A percentile compares a stretch with the other conserved stretches of the same genome.
Conservation (phyloP, 2,797 vertebrate species). For the Amblyopsis hoosieri region DNA sequence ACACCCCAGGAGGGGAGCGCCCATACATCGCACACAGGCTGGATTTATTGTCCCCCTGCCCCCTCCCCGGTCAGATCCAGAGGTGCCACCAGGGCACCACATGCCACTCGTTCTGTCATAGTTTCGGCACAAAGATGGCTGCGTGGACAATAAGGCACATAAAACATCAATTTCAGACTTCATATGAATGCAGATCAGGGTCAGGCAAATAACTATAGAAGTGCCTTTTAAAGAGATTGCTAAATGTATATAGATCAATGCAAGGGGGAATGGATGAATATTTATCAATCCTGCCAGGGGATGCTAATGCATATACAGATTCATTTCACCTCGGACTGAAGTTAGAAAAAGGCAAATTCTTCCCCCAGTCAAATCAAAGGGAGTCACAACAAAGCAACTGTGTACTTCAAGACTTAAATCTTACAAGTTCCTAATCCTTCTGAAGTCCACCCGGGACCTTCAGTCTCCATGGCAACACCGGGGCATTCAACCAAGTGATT, state of each 20-base stretch:
- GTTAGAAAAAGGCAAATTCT: conserved; percentile 80
- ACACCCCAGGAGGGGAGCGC: conserved; percentile 81
- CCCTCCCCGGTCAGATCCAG: conserved; percentile 20
- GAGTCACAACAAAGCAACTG: conserved; percentile 85
- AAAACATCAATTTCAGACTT: conserved; percentile 65
- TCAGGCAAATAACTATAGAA: conserved; percentile 65
- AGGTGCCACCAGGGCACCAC: conserved; percentile 68
- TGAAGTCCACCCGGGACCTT: conserved; percentile 98
- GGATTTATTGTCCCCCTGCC: conserved; percentile 76
- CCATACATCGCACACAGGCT: conserved; percentile 75
- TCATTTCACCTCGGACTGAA: conserved; percentile 78
- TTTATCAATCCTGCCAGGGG: conserved; percentile 75
- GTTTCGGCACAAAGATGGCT: conserved; percentile 69
- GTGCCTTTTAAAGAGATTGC: conserved; percentile 59
- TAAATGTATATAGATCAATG: conserved; percentile 51
- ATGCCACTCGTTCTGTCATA: conserved; percentile 77
- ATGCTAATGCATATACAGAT: conserved; percentile 75
- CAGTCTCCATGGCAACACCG: conserved; percentile 98
- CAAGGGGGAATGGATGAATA: conserved; percentile 73
- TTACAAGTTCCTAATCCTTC: conserved; percentile 99
- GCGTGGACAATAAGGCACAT: conserved; percentile 62
- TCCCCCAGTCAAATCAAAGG: conserved; percentile 84
- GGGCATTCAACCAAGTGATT: conserved; percentile 99
- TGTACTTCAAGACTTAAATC: conserved; percentile 98
- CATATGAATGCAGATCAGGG: conserved; percentile 75